phyloP scores from a whole-genome alignment of 1,140 invertebrate genomes.

The Aporrectodea caliginosa region DNA sequence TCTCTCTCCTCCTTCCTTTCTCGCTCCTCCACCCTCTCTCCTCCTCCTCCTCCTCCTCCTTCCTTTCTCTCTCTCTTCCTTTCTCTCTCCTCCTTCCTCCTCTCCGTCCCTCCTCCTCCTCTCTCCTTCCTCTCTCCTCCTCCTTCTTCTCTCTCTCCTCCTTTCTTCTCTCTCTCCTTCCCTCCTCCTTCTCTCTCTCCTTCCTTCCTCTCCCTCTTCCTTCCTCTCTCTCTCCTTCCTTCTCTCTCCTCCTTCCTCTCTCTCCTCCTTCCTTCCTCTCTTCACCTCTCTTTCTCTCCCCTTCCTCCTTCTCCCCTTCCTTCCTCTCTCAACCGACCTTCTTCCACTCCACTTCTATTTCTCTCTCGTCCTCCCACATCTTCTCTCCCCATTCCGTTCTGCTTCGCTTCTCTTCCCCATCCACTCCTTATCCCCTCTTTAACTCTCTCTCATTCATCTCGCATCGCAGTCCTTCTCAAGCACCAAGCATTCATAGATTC shows the following conservation, averaged over 20 bases:
- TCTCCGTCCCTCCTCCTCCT: neutral
- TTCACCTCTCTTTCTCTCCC: slow-evolving; percentile 4
- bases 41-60: neutral
- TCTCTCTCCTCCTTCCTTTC: slow-evolving; percentile 8
- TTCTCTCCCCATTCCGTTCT: slow-evolving; percentile 11
- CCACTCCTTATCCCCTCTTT: too few relatives aligned
- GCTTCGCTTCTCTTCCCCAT: too few relatives aligned
- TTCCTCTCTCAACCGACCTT: neutral
- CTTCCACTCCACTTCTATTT: neutral
- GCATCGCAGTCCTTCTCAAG: too few relatives aligned
- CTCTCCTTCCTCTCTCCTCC: neutral
- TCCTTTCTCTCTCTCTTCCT: slow-evolving; percentile 6
- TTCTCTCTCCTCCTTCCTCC: too few relatives aligned
- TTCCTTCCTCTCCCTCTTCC: neutral
- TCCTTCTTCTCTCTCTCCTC: slow-evolving; percentile 1
- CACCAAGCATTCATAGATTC: too few relatives aligned
- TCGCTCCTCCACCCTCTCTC: neutral
- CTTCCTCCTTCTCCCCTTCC: neutral
- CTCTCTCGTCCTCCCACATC: neutral
- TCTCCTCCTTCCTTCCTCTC: too few relatives aligned
- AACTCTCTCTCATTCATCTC: too few relatives aligned
- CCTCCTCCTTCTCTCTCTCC: neutral
- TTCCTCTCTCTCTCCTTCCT: neutral
- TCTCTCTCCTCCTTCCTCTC: slow-evolving; percentile 15
- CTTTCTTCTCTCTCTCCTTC: neutral